Base-by-base conservation (phyloP, 1,140 invertebrate species). In the Drosophila gunungcola region DNA sequence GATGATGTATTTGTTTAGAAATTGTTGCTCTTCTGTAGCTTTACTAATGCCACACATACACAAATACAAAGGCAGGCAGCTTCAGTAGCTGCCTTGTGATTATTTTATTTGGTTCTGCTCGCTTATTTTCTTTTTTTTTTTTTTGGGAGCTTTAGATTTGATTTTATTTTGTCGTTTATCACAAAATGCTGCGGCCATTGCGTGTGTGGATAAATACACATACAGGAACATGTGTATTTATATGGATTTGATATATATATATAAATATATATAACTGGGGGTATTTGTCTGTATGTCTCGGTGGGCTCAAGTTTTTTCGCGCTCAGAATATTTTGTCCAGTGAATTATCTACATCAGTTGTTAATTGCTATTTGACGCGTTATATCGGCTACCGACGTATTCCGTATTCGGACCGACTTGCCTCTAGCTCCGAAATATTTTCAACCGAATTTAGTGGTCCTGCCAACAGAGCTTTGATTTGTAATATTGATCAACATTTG, bases 331-430 rank as follows among this genome's bases (percentile, higher is more conserved):
- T 83, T 86, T 86, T 88, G 83, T 86, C 61, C 83, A 89, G 65
- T 81, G 21, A 80, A 91, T 91, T 91, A 91, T 91, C 89, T 91
- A 80, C 89, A 91, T 91, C 89, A 91, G 89, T 91, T 91, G 89
- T 91, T 91, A 91, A 91, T 91, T 91, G 89, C 85, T 85, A 91
- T 91, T 91, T 91, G 89, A 91, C 89, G 88, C 85, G 88, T 77
- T 91, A 91, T 91, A 90, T 91, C 88, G 81, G 86, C 88, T 90
- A 90, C 81, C 86, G 85, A 90, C 85, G 85, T 90, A 61, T 70
- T 46, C 49, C 85, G 85, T 90, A 61, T 70, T 46, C 49, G 46
- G 32, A 62, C 51, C 76, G 6, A 9, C 25, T 51, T 51, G 3
- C 3, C n/a, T 51, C 4, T 4, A 2, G 12, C 2, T 32, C 27